phyloP scores from a whole-genome alignment of 2,888 invertebrate genomes.

The Epinotia demarniana region DNA sequence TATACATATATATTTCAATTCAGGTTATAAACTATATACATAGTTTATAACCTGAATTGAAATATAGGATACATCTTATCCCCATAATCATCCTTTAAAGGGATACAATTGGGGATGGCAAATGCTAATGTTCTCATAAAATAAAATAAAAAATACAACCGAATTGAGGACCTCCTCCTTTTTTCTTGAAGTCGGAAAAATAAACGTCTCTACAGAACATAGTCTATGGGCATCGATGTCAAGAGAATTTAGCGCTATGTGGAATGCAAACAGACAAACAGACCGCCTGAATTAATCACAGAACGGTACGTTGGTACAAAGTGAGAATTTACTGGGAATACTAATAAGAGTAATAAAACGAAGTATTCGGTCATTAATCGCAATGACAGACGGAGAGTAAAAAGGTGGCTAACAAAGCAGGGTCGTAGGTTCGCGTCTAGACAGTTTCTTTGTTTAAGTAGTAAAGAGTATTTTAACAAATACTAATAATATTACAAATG shows the following conservation, averaged over 20 bases:
- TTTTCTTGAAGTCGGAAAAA: too few species aligned
- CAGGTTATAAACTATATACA: too few species aligned
- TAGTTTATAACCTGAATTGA: too few species aligned
- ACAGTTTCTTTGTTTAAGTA: background rate
- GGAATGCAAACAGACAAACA: slow-evolving; percentile 28
- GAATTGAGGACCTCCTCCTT: too few species aligned
- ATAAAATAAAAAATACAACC: too few species aligned
- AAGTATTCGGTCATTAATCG: slow-evolving; percentile 35
- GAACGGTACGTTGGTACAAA: slow-evolving; percentile 27
- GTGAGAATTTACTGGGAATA: slow-evolving; percentile 28
- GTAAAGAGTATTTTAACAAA: background rate
- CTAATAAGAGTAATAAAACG: slow-evolving; percentile 3
- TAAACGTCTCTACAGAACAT: slow-evolving; percentile 8
- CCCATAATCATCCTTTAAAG: too few species aligned
- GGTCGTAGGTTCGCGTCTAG: slow-evolving; percentile 1
- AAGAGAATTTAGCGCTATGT: slow-evolving; percentile 39
- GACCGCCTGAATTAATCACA: slow-evolving; percentile 35
- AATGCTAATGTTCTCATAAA: background rate
- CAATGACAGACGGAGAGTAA: background rate
- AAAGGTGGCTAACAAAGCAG: slow-evolving; percentile 1
- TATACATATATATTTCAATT: too few species aligned
- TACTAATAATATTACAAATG: too few species aligned
- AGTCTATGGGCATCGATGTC: slow-evolving; percentile 1
- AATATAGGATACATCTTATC: too few species aligned
- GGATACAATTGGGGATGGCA: too few species aligned